Evolutionary conservation across 1,140 invertebrate genomes (phyloP), one percentile per base, ranked within the genome.

Genomic region (Proctacanthus coquilletti): DNA sequence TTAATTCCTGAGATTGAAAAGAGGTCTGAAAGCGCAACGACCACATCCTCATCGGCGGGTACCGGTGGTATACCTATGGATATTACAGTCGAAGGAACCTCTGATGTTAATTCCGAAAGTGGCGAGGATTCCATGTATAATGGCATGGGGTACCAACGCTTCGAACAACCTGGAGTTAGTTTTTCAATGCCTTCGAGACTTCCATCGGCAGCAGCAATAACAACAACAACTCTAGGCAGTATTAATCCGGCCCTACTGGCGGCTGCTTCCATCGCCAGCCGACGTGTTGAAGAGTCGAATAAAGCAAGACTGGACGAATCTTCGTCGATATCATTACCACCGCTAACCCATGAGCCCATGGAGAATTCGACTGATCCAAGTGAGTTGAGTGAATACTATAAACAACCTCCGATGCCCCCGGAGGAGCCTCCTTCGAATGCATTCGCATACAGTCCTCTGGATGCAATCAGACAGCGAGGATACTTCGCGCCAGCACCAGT

Each of bases 161-260:
- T 37, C 18, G 40, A 41, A 32, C 40, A 41, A 38, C 10, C 20
- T 10, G 8, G 9, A 37, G 25, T 14, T 9, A 20, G 5, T 14
- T 29, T 23, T 38, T 25, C 21, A 21, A 31, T 29, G 18, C 11
- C 35, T 14, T 19, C 36, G 35, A 20, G 14, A 21, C 38, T 15
- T 33, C 38, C 1, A 25, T 18, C 38, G 9, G 36, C 18, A 29
- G 52, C 44, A 18, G 15, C 31, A 33, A 33, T 17, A 5, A 13
- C 8, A 10, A 11, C 11, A 15, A 33, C 11, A 15, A 14, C 41
- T 45, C 3, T n/a, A n/a, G n/a, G n/a, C n/a, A 51, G 52, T 5
- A 58, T 65, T 11, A 67, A 66, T 48, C 65, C 68, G 2, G 65
- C 65, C 0, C 45, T 68, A 11, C 48, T 70, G 0, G 66, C 66